phyloP scores from a whole-genome alignment of 2,888 invertebrate genomes.

The Argyra leucocephala region DNA sequence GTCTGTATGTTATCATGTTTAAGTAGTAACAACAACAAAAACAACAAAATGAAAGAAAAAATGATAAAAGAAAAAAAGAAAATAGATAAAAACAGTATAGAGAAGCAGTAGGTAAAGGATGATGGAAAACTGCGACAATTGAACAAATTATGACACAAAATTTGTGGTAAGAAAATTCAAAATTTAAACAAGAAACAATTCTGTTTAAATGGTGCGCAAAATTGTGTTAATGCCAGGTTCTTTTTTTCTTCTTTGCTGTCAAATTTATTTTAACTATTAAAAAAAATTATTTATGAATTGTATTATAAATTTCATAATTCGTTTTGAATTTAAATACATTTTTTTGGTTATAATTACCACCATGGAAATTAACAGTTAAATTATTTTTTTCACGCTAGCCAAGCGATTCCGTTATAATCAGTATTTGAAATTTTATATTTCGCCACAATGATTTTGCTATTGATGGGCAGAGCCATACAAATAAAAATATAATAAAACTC shows the following conservation, averaged over 20 bases:
- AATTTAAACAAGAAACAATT: constrained; percentile 23
- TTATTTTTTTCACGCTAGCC: too few relatives aligned
- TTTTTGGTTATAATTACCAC: too few relatives aligned
- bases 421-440: too few relatives aligned
- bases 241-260: neutral
- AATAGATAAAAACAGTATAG: neutral
- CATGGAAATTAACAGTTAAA: too few relatives aligned
- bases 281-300: too few relatives aligned
- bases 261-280: neutral
- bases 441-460: too few relatives aligned
- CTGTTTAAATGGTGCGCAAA: constrained; percentile 23
- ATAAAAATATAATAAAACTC: too few relatives aligned
- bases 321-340: too few relatives aligned
- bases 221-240: constrained; percentile 22
- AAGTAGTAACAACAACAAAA: neutral
- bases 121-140: constrained; percentile 16
- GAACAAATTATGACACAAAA: constrained; percentile 22
- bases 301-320: too few relatives aligned
- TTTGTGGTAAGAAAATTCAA: constrained; percentile 23
- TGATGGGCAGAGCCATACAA: too few relatives aligned
- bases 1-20: too few relatives aligned
- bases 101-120: neutral
- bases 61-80: neutral
- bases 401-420: too few relatives aligned
- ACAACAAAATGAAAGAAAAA: neutral